phyloP scores from a whole-genome alignment of 2,888 invertebrate species.

The Microdon myrmicae region DNA sequence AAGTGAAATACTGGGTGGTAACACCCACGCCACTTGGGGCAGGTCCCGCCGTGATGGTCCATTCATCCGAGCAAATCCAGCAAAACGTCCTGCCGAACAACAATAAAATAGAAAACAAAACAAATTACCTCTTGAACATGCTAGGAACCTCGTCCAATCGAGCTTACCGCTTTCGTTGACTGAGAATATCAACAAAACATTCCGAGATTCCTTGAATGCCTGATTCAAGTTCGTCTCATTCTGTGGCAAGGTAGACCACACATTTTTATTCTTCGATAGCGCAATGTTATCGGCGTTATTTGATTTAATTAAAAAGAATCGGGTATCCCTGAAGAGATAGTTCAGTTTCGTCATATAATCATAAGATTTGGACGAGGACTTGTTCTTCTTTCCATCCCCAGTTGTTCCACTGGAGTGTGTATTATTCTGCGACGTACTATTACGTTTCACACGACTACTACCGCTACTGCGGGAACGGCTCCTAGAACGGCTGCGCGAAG shows the following conservation, averaged over 20 bases:
- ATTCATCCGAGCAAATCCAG: conserved; percentile 91
- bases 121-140: too few species aligned
- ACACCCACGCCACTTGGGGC: conserved; percentile 90
- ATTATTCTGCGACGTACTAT: conserved; percentile 57
- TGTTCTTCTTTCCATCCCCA: conserved; percentile 60
- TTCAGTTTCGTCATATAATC: conserved; percentile 90
- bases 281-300: conserved; percentile 97
- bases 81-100: conserved; percentile 75
- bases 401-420: conserved; percentile 27
- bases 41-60: conserved; percentile 91
- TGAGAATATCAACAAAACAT: conserved; percentile 94
- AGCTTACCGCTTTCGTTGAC: conserved; percentile 90
- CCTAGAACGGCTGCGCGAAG: conserved; percentile 14
- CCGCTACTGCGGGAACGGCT: conserved; percentile 16
- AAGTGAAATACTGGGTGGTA: conserved; percentile 92
- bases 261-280: conserved; percentile 92
- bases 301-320: conserved; percentile 96
- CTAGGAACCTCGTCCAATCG: too few species aligned
- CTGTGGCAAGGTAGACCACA: conserved; percentile 97
- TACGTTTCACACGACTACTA: conserved; percentile 35
- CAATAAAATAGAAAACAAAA: not conserved
- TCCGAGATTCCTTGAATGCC: conserved; percentile 91
- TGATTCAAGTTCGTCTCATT: conserved; percentile 96
- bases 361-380: conserved; percentile 73
- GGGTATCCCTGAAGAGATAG: conserved; percentile 92